phyloP scores from a whole-genome alignment of 2,113 vertebrate genomes.

The Psilopogon haemacephalus region DNA sequence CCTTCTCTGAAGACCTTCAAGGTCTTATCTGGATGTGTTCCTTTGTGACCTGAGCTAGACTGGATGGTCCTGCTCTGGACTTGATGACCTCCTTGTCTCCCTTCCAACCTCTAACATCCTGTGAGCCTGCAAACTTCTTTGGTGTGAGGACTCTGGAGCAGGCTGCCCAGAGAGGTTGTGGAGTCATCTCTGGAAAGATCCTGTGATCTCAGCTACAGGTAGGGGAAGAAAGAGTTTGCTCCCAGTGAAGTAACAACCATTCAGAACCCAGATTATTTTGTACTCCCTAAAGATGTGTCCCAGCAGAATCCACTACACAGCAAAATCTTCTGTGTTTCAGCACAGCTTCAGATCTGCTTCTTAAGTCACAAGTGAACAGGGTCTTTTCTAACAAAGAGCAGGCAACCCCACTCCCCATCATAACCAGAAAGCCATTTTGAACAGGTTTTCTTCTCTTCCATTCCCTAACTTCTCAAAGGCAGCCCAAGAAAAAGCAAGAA shows the following conservation, averaged over 20 bases:
- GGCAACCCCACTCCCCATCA: rapidly evolving
- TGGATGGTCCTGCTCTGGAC: too few relatives aligned
- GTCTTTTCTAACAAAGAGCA: not conserved
- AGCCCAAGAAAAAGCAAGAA: not conserved
- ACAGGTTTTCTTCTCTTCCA: not conserved
- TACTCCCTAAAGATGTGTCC: not conserved
- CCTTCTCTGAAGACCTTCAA: too few relatives aligned
- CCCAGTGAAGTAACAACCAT: too few relatives aligned
- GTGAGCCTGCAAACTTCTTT: too few relatives aligned
- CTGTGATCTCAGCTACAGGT: rapidly evolving
- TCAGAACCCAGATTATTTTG: not conserved
- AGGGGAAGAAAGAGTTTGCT: not conserved
- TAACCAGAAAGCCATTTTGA: not conserved
- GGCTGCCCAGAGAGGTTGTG: too few relatives aligned
- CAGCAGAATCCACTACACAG: not conserved
- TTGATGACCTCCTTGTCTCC: too few relatives aligned
- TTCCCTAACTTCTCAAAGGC: not conserved
- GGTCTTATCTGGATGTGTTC: too few relatives aligned
- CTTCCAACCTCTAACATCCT: too few relatives aligned
- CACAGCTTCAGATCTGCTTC: not conserved
- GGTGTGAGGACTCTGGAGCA: too few relatives aligned
- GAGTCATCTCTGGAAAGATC: too few relatives aligned
- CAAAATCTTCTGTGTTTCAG: not conserved
- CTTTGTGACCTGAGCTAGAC: too few relatives aligned
- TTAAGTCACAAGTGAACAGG: rapidly evolving